Conservation (phyloP, 2,888 invertebrate genomes). For the Caenorhabditis virilis region DNA sequence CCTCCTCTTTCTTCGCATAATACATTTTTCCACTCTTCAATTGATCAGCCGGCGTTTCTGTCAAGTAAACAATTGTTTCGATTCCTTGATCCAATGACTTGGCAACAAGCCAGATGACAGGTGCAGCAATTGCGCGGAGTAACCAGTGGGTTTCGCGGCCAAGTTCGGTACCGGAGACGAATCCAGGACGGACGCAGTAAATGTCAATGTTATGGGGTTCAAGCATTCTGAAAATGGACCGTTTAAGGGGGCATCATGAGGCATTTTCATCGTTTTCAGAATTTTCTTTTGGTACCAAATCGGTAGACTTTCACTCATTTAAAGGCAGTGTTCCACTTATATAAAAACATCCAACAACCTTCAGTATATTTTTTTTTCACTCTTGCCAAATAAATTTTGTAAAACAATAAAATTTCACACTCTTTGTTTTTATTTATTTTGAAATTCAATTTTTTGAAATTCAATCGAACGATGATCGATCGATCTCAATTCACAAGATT, state of each 20-base stretch:
- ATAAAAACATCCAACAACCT: too few relatives aligned
- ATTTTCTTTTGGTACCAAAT: too few relatives aligned
- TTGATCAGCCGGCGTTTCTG: slow-evolving; percentile 76
- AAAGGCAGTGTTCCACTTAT: too few relatives aligned
- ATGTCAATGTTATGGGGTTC: slow-evolving; percentile 28
- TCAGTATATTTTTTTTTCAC: too few relatives aligned
- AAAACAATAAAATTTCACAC: too few relatives aligned
- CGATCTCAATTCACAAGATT: background rate
- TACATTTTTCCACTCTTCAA: slow-evolving; percentile 78
- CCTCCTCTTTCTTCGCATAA: slow-evolving; percentile 54
- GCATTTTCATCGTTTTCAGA: too few relatives aligned
- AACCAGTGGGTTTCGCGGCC: slow-evolving; percentile 60
- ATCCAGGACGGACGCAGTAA: slow-evolving; percentile 36
- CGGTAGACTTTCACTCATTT: too few relatives aligned
- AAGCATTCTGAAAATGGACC: slow-evolving; percentile 30
- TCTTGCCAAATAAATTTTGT: too few relatives aligned
- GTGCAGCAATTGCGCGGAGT: slow-evolving; percentile 58
- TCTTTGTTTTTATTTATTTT: background rate
- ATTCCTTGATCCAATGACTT: slow-evolving; percentile 74
- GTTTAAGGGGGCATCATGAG: too few relatives aligned
- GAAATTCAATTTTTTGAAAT: too few relatives aligned
- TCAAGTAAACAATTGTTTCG: slow-evolving; percentile 81
- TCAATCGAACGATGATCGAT: too few relatives aligned
- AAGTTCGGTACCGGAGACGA: slow-evolving; percentile 51
- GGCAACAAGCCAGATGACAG: slow-evolving; percentile 64